Evolutionary conservation across 1,140 invertebrate species (phyloP).

Genomic region (Drosophila bocki): DNA sequence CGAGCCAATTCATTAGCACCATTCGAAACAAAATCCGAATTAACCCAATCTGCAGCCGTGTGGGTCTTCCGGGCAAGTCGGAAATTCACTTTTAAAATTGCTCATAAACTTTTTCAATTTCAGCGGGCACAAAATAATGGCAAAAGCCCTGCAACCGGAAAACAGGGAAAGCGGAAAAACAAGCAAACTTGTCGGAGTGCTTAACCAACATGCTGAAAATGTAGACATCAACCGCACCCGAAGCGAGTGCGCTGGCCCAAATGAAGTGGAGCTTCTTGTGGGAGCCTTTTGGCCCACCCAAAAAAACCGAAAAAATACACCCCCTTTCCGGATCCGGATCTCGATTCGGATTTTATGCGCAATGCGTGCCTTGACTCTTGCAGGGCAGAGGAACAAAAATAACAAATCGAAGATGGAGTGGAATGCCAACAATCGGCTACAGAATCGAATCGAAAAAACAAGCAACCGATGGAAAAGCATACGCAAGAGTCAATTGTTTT

Average conservation of each 20-base stretch:
- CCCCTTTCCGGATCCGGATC: not conserved
- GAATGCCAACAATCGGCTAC: conserved; percentile 33
- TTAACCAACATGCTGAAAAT: conserved; percentile 54
- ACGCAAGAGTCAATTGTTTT: conserved; percentile 70
- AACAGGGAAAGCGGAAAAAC: conserved; percentile 36
- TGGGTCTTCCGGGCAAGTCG: conserved; percentile 23
- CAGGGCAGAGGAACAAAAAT: conserved; percentile 52
- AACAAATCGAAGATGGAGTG: conserved; percentile 76
- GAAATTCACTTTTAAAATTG: conserved; percentile 53
- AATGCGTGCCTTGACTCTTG: conserved; percentile 70
- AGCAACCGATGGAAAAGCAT: conserved; percentile 5
- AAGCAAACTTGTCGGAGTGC: conserved; percentile 54
- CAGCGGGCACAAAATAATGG: conserved; percentile 35
- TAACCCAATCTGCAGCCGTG: conserved; percentile 35
- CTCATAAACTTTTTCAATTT: conserved; percentile 78
- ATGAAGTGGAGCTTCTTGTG: conserved; percentile 45
- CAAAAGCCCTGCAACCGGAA: conserved; percentile 34
- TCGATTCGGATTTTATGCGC: conserved; percentile 67
- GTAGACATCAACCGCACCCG: conserved; percentile 60
- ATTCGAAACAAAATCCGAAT: conserved; percentile 55
- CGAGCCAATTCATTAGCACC: conserved; percentile 73
- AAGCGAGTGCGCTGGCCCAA: conserved; percentile 27
- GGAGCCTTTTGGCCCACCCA: conserved; percentile 4
- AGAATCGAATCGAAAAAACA: conserved; percentile 36
- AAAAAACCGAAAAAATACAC: not conserved